Base-by-base conservation (phyloP, 1,140 invertebrate genomes). In the Megathymus violae region DNA sequence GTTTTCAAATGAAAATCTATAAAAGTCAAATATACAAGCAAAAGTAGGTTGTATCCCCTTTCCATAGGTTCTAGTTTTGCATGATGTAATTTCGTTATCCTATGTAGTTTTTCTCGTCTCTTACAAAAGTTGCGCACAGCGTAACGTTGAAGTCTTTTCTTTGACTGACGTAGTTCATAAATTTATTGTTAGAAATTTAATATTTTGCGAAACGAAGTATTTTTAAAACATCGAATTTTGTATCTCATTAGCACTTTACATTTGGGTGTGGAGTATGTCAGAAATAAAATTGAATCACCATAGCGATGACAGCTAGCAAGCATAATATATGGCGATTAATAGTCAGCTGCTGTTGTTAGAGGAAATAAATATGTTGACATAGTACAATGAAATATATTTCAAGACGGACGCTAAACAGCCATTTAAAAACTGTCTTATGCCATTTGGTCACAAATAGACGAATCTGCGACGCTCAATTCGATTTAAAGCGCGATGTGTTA, bases 401-500 rank as follows among this genome's bases (percentile, higher is more conserved):
- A 51, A 66, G 62, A 36, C 58, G 44, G 52, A 67, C 69, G 56
- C 71, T 71, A 78, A 75, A 75, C 59, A 74, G 69, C 64, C 69
- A 62, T 80, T 83, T 78, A 80, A 77, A 79, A 78, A 72, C 61
- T 61, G 71, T 71, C 73, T 76, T 71, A 78, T 81, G 82, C 43
- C 36, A 47, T 59, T 78, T 73, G 73, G 72, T 70, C 59, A 72
- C 63, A 84, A 75, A 76, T 68, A 78, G 78, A 80, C 72, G 65
- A 74, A 64, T 71, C 63, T 54, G 60, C 61, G 68, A 69, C 52
- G 80, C 56, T 78, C 67, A 36, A 40, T 75, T 63, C 70, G 62
- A 83, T 88, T 71, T 72, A 70, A 72, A 66, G 43, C 58, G 73
- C 77, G 71, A 88, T 85, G 76, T 66, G 70, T 82, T 78, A 78